These are phyloP conservation scores for Diachrysia chrysitis DNA, from an alignment of 2,888 invertebrate genomes.

Conservation along the genomic window DNA sequence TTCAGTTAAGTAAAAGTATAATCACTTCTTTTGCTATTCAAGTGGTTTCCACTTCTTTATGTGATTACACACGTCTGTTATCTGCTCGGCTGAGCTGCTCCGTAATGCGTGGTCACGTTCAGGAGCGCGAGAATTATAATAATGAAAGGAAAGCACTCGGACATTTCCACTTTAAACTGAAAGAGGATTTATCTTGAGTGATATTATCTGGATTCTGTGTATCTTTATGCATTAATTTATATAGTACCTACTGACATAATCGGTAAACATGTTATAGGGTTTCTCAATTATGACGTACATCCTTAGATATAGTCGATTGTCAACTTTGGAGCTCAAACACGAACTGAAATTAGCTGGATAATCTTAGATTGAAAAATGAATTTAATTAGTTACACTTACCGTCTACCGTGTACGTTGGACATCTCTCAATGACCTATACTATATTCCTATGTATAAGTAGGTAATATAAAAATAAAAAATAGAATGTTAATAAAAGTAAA, in stretches of 20 bases:
- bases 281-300: too few species aligned
- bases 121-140: conserved; percentile 21
- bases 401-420: too few species aligned
- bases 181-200: not conserved
- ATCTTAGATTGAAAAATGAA: too few species aligned
- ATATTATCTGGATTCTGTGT: not conserved
- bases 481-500: too few species aligned
- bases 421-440: too few species aligned
- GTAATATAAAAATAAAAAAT: not conserved
- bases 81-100: conserved; percentile 3
- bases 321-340: too few species aligned
- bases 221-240: not conserved
- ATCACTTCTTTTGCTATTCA: conserved; percentile 10
- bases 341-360: too few species aligned
- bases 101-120: conserved; percentile 41
- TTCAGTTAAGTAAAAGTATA: not conserved
- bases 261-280: too few species aligned
- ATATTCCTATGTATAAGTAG: too few species aligned
- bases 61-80: conserved; percentile 27
- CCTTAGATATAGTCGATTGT: too few species aligned
- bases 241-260: too few species aligned
- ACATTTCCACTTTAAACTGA: conserved; percentile 8
- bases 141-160: conserved; percentile 28
- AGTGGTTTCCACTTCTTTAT: conserved; percentile 25
- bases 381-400: too few species aligned